Percentiles rank a stretch among this genome's conserved stretches.
phyloP scores from a whole-genome alignment of 1,140 invertebrate species.

The Hypothenemus hampei region DNA sequence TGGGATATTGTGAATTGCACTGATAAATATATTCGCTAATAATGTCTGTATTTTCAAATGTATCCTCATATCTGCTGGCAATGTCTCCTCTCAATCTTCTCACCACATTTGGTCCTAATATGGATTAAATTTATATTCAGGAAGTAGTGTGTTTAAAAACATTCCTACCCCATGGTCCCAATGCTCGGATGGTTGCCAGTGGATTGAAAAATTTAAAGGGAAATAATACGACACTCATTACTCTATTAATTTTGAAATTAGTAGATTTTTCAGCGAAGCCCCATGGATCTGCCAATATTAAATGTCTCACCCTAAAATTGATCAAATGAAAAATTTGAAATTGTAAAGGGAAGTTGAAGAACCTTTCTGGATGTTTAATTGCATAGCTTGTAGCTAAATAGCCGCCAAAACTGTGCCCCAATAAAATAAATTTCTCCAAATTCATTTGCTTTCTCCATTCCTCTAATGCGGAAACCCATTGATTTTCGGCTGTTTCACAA shows the following conservation, averaged over 20 bases:
- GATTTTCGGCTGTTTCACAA: slow-evolving; percentile 74
- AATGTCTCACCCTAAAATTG: slow-evolving; percentile 65
- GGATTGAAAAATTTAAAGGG: slow-evolving; percentile 84
- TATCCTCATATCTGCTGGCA: slow-evolving; percentile 69
- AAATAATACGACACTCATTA: slow-evolving; percentile 53
- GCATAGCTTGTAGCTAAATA: slow-evolving; percentile 90
- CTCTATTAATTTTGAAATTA: slow-evolving; percentile 62
- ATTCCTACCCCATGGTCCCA: slow-evolving; percentile 77
- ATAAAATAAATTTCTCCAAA: slow-evolving; percentile 82
- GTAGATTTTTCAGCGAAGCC: slow-evolving; percentile 83
- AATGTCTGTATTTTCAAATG: slow-evolving; percentile 64
- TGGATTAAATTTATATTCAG: neutral
- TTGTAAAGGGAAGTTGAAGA: neutral
- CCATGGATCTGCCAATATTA: slow-evolving; percentile 96
- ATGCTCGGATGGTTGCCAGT: slow-evolving; percentile 80
- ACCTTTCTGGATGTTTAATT: slow-evolving; percentile 69
- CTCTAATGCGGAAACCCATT: slow-evolving; percentile 90
- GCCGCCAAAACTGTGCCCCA: slow-evolving; percentile 94
- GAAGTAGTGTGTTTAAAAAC: neutral
- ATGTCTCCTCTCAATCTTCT: slow-evolving; percentile 82
- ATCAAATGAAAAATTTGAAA: slow-evolving; percentile 1
- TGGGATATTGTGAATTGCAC: slow-evolving; percentile 89
- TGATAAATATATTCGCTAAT: slow-evolving; percentile 95
- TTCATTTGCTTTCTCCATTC: slow-evolving; percentile 89
- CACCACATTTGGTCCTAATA: slow-evolving; percentile 77